Evolutionary conservation across 2,888 invertebrate genomes (phyloP).

Genomic region (Ryuthela nishihirai): DNA sequence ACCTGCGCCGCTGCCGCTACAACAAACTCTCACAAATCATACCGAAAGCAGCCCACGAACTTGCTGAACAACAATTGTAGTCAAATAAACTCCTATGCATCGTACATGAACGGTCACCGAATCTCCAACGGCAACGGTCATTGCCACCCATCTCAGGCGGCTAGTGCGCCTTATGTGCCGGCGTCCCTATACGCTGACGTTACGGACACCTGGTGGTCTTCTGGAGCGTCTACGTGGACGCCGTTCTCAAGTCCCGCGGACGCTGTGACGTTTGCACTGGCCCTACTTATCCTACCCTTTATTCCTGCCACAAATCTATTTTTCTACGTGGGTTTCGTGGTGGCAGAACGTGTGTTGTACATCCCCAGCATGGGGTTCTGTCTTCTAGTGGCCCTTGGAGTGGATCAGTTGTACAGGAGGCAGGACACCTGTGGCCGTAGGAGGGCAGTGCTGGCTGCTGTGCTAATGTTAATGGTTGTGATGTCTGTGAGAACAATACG

Average conservation of each 20-base stretch:
- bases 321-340: constrained; percentile 97
- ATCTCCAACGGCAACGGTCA: constrained; percentile 10
- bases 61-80: background rate
- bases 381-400: constrained; percentile 73
- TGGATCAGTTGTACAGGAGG: constrained; percentile 28
- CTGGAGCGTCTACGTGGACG: constrained; percentile 3
- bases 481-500: constrained; percentile 63
- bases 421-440: constrained; percentile 11
- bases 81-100: background rate
- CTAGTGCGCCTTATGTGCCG: background rate
- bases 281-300: constrained; percentile 83
- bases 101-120: constrained; percentile 10
- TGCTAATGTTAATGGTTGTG: background rate
- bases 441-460: constrained; percentile 2
- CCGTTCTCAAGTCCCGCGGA: constrained; percentile 53
- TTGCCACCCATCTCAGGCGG: background rate
- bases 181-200: background rate
- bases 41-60: constrained; percentile 4
- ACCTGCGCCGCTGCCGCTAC: constrained; percentile 2
- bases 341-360: constrained; percentile 93
- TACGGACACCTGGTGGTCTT: background rate
- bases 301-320: constrained; percentile 93
- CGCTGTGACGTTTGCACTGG: constrained; percentile 55
- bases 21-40: constrained; percentile 1
- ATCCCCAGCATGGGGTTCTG: constrained; percentile 95